Evolutionary conservation across 2,113 vertebrate genomes (phyloP).

Genomic region (Enhydra lutris): DNA sequence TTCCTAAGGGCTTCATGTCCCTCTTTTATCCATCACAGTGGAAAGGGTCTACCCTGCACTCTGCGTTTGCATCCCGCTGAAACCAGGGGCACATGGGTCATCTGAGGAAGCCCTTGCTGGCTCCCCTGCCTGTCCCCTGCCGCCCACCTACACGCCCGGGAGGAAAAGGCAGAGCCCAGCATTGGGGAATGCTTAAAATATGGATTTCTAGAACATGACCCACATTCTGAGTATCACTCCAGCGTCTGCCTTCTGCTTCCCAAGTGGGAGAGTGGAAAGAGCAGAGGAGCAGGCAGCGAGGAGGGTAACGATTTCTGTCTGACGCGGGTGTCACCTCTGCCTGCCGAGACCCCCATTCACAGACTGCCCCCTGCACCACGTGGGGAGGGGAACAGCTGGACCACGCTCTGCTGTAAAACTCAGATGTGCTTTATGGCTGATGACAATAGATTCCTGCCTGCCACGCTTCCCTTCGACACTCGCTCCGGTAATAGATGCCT

Average conservation of each 20-base stretch:
- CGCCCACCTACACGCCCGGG: neutral
- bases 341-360: neutral
- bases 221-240: neutral
- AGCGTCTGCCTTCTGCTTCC: neutral
- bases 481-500: conserved; percentile 38
- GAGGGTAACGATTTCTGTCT: neutral
- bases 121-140: neutral
- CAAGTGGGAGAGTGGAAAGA: neutral
- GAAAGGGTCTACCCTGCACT: neutral
- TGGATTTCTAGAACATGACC: conserved; percentile 28
- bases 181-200: neutral
- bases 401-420: neutral
- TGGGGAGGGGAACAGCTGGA: conserved; percentile 31
- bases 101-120: neutral
- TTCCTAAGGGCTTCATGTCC: neutral
- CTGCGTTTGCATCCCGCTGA: neutral
- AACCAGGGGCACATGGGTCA: neutral
- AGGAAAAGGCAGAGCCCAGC: neutral
- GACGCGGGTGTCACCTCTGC: conserved; percentile 2
- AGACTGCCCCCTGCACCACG: neutral
- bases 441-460: conserved; percentile 64
- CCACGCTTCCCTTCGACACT: conserved; percentile 2
- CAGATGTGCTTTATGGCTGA: conserved; percentile 62
- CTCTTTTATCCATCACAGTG: neutral
- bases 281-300: neutral